Percentiles rank a stretch among this genome's conserved stretches.
Evolutionary conservation across 2,113 vertebrate species (phyloP).

Genomic region (Menidia beryllina): DNA sequence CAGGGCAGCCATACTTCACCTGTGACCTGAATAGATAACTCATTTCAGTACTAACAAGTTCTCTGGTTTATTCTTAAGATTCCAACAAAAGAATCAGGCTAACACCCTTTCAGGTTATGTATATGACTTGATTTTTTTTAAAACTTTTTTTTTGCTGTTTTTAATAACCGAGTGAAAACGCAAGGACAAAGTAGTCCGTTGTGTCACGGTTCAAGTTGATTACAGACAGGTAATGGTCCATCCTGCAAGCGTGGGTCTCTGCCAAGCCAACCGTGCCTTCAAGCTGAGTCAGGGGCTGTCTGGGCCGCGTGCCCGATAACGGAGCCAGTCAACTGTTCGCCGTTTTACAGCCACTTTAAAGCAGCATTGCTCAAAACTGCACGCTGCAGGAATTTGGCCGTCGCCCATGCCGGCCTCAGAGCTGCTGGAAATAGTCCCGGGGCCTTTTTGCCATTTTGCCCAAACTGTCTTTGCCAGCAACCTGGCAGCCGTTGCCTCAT

Average conservation of each 20-base stretch:
- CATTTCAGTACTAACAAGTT: no score
- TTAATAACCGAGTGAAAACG: background rate
- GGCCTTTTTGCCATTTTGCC: conserved; percentile 16
- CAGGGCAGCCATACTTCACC: no score
- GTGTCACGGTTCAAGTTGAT: conserved; percentile 13
- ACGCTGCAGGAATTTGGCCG: conserved; percentile 23
- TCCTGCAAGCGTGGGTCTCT: conserved; percentile 30
- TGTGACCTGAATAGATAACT: no score
- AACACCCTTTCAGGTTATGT: no score
- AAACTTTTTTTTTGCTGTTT: background rate
- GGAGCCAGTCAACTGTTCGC: conserved; percentile 40
- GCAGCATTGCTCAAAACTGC: conserved; percentile 36
- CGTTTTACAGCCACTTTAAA: conserved; percentile 53
- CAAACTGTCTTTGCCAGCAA: conserved; percentile 19
- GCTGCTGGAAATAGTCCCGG: conserved; percentile 34
- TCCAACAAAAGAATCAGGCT: no score
- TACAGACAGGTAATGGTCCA: conserved; percentile 22
- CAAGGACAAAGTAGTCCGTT: background rate
- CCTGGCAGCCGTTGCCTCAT: conserved; percentile 27
- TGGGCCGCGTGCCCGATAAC: conserved; percentile 46
- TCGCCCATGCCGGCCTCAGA: conserved; percentile 36
- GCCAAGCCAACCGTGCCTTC: conserved; percentile 46
- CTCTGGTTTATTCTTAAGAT: no score
- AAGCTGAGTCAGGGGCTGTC: conserved; percentile 57
- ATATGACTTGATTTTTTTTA: background rate